phyloP scores from a whole-genome alignment of 2,797 vertebrate species.

The Cuniculus paca region DNA sequence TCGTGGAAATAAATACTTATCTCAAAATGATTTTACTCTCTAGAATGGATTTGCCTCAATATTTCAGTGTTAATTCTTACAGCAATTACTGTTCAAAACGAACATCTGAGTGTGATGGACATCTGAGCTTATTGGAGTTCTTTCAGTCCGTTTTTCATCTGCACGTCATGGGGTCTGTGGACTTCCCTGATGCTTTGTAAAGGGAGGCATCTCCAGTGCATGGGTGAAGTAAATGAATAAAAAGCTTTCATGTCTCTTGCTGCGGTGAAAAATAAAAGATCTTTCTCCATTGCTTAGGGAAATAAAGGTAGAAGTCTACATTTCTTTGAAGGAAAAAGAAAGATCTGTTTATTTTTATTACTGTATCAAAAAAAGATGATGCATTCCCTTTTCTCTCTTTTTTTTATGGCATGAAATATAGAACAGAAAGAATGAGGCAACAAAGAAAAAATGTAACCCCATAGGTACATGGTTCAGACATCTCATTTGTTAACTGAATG shows the following conservation, averaged over 20 bases:
- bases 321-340: constrained; percentile 7
- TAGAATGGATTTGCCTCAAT: not conserved
- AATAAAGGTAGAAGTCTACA: not conserved
- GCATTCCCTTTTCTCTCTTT: not conserved
- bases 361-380: not conserved
- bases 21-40: not conserved
- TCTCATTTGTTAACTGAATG: not conserved
- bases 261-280: not conserved
- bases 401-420: not conserved
- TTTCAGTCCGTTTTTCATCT: not conserved
- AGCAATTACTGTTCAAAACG: not conserved
- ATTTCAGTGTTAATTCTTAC: not conserved
- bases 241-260: not conserved
- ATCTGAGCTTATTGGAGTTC: not conserved
- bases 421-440: not conserved
- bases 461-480: not conserved
- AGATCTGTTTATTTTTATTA: constrained; percentile 29
- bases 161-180: not conserved
- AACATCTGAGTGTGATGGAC: not conserved
- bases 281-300: not conserved
- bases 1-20: not conserved
- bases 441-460: not conserved
- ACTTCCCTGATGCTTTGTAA: not conserved
- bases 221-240: not conserved
- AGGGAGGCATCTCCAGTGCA: not conserved